A percentile compares a stretch with the other conserved stretches of the same genome.
These are phyloP conservation scores for Bambusicola thoracicus DNA, from an alignment of 2,113 vertebrate genomes.

Conservation along the genomic window DNA sequence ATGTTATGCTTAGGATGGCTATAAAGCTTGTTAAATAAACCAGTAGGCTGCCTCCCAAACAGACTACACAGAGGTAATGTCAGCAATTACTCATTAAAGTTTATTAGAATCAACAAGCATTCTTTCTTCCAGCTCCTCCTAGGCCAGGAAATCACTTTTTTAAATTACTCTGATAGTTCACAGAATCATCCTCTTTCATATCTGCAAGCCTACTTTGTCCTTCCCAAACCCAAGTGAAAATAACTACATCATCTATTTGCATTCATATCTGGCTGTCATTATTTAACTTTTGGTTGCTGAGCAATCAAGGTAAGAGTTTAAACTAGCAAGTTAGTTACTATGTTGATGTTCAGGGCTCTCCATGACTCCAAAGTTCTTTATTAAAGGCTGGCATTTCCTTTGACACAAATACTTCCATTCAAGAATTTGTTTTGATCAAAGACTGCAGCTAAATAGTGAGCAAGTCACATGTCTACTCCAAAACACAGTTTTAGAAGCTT, in stretches of 20 bases:
- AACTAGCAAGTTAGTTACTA: background rate
- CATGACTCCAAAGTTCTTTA: background rate
- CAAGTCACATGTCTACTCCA: background rate
- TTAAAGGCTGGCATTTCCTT: background rate
- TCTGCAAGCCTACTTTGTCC: background rate
- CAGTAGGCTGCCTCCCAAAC: background rate
- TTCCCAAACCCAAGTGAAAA: background rate
- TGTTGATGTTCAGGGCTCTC: background rate
- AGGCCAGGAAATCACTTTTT: background rate
- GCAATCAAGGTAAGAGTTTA: background rate
- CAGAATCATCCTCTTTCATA: background rate
- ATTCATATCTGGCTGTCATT: background rate
- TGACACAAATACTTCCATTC: background rate
- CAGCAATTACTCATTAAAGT: background rate
- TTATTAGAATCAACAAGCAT: background rate
- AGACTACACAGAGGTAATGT: no score
- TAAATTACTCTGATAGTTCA: background rate
- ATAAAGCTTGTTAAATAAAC: background rate
- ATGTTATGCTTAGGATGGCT: background rate
- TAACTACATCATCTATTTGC: background rate
- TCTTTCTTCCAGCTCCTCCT: background rate
- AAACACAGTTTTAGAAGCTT: background rate
- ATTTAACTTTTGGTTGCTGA: background rate
- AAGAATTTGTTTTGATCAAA: background rate
- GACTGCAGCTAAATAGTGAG: fast-evolving